Evolutionary conservation across 2,888 invertebrate species (phyloP), one percentile per base, ranked within the genome.

Genomic region (Melikaiella ostensackeni): DNA sequence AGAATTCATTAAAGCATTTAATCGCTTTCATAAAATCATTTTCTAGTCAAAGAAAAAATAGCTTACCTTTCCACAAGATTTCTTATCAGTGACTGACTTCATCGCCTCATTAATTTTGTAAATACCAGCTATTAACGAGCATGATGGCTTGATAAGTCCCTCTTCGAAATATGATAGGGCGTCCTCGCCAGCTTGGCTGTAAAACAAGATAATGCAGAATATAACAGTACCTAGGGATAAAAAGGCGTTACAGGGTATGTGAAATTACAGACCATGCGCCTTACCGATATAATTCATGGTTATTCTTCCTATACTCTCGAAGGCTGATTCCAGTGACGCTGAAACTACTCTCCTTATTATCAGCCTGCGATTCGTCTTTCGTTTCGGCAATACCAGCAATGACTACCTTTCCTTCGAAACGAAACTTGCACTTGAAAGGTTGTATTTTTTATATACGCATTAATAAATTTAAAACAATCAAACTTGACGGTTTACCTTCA

Each of bases 91-190:
- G 73, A 95, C 92, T 84, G 92, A 93, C 84, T 93, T 90, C 30
- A 95, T 90, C 0, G 95, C 95, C 78, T 94, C 92, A 86, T 95
- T 94, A 11, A 94, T 92, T 85, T 94, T 90, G 46, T 93, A 90
- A 66, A 95, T 90, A 42, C 92, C 91, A 86, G 93, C 94, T 74
- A 91, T 92, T 76, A 93, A 91, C 55, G 94, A 93, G 64, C 93
- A 91, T 82, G 93, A 92, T 1, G 95, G 95, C 21, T 91, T 92
- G 77, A 95, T 93, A n/a, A 94, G 90, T 30, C 93, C 93, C 82
- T 95, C 94, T 80, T 94, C 93, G 46, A 93, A 93, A 88, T 94
- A 92, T 81, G 94, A 93, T 77, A 95, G 90, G 6, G 94, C 93
- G 87, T 94, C 94, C 61, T 92, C 91, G 27, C 94, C 92, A n/a